A percentile compares a stretch with the other conserved stretches of the same genome.
These are phyloP conservation scores for Xanthostigma xanthostigma DNA, from an alignment of 2,888 invertebrate genomes.

Conservation along the genomic window DNA sequence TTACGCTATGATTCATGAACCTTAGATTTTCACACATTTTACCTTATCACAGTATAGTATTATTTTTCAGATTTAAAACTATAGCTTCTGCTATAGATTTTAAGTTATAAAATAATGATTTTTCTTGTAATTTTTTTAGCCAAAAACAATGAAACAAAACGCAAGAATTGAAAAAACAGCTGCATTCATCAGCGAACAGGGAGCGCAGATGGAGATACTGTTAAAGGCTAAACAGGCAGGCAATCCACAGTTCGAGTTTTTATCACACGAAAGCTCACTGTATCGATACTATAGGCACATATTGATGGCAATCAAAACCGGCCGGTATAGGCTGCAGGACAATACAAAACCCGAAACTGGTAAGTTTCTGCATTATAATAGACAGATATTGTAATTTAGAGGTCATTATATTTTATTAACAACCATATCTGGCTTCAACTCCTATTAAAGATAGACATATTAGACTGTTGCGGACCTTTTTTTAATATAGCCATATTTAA, in stretches of 20 bases:
- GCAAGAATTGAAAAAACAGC: slow-evolving; percentile 93
- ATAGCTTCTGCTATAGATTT: background rate
- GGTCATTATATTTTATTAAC: too few species aligned
- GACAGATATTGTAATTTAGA: background rate
- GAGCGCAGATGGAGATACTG: slow-evolving; percentile 96
- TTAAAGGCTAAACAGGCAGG: slow-evolving; percentile 93
- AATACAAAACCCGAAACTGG: slow-evolving; percentile 27
- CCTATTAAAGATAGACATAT: too few species aligned
- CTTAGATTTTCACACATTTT: too few species aligned
- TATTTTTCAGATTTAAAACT: too few species aligned
- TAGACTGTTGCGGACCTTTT: too few species aligned
- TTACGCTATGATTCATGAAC: too few species aligned
- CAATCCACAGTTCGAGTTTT: slow-evolving; percentile 86
- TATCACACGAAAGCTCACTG: slow-evolving; percentile 69
- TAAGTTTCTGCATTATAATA: slow-evolving; percentile 3
- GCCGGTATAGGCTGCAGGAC: slow-evolving; percentile 37
- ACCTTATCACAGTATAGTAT: too few species aligned
- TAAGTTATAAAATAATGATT: background rate
- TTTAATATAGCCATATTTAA: too few species aligned
- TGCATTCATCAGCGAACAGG: slow-evolving; percentile 74
- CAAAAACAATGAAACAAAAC: slow-evolving; percentile 73
- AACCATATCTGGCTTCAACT: too few species aligned
- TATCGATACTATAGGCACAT: slow-evolving; percentile 82
- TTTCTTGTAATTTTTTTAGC: slow-evolving; percentile 39
- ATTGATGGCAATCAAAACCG: slow-evolving; percentile 49